phyloP scores from a whole-genome alignment of 2,113 vertebrate genomes.

The Myodes glareolus region DNA sequence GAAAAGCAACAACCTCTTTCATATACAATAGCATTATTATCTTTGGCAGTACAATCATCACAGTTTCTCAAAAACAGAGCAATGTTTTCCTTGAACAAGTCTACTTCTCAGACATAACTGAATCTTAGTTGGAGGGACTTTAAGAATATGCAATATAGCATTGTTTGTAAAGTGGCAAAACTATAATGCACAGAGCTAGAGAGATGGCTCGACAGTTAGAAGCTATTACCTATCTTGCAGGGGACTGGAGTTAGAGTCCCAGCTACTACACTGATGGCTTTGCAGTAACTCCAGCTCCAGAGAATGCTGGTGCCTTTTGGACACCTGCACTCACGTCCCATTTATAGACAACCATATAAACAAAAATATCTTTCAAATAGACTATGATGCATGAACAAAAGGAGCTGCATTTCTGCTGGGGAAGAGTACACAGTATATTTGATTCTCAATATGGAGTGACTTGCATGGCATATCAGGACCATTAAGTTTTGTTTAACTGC shows the following conservation, averaged over 20 bases:
- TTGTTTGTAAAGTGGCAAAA: neutral
- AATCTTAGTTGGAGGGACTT: neutral
- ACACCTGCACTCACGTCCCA: neutral
- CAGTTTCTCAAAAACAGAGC: conserved; percentile 26
- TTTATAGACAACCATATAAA: neutral
- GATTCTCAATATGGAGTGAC: neutral
- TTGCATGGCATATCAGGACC: neutral
- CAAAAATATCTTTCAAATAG: neutral
- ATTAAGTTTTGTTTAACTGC: neutral
- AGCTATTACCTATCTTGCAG: neutral
- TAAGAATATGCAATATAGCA: neutral
- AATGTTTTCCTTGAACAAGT: neutral
- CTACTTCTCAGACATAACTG: neutral
- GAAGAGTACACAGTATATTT: neutral
- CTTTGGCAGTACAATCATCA: neutral
- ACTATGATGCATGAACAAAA: neutral
- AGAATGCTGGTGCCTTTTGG: neutral
- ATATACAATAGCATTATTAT: neutral
- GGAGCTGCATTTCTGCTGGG: too few species aligned
- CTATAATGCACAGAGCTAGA: neutral
- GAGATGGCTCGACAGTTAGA: neutral
- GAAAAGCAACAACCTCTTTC: neutral
- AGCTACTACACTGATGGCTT: neutral
- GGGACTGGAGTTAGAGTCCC: neutral
- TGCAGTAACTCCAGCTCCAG: neutral